Conservation (phyloP, 1,140 invertebrate genomes). For the Dendroctonus valens region DNA sequence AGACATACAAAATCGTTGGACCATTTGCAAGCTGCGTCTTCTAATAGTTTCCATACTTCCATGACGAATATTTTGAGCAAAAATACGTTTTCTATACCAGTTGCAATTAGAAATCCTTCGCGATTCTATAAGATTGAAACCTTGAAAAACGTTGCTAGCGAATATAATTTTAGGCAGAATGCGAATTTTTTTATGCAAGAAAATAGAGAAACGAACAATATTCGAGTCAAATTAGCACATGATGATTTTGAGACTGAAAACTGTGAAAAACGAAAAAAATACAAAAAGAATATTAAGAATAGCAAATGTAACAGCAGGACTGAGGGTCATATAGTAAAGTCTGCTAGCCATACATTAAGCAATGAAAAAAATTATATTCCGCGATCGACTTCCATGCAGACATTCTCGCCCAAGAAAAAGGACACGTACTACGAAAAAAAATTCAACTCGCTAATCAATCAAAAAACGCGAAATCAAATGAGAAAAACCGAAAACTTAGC, state of each 20-base stretch:
- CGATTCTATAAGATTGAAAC: conserved; percentile 46
- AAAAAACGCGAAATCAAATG: conserved; percentile 31
- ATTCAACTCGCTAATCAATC: conserved; percentile 36
- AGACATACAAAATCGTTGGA: conserved; percentile 79
- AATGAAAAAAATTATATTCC: conserved; percentile 30
- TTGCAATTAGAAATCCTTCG: neutral
- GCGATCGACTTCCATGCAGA: conserved; percentile 40
- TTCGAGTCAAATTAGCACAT: no score
- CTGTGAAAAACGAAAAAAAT: conserved; percentile 14
- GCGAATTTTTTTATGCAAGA: conserved; percentile 24
- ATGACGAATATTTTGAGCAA: conserved; percentile 32
- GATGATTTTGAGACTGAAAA: conserved; percentile 12
- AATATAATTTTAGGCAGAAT: conserved; percentile 41
- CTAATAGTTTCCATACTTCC: conserved; percentile 38
- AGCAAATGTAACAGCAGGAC: conserved; percentile 27
- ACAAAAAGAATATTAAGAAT: conserved; percentile 32
- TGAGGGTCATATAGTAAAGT: conserved; percentile 35
- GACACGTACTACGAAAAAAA: conserved; percentile 27
- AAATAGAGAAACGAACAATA: conserved; percentile 5
- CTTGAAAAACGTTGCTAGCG: conserved; percentile 46
- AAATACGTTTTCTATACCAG: conserved; percentile 17
- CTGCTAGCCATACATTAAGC: conserved; percentile 31
- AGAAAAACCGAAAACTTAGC: conserved; percentile 18
- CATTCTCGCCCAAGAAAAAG: conserved; percentile 35
- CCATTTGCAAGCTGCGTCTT: conserved; percentile 55